phyloP scores from a whole-genome alignment of 2,888 invertebrate species.

The Tyria jacobaeae region DNA sequence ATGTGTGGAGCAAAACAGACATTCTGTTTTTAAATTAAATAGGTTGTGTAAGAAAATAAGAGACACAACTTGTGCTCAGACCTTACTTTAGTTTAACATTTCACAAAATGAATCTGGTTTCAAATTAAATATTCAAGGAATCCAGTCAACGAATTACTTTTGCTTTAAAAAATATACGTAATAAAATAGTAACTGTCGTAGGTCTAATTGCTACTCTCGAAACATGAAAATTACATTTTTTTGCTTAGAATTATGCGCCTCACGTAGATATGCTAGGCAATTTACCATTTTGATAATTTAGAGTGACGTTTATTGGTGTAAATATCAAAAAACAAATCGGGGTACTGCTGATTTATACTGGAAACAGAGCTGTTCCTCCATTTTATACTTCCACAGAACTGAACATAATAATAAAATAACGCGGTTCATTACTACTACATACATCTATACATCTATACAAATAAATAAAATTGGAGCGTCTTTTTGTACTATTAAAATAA shows the following conservation, averaged over 20 bases:
- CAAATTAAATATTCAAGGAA: constrained; percentile 10
- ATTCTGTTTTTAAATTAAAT: no score
- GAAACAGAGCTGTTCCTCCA: background rate
- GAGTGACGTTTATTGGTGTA: background rate
- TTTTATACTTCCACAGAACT: no score
- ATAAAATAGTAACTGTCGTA: background rate
- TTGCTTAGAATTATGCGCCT: constrained; percentile 18
- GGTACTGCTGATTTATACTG: no score
- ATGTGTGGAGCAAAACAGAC: background rate
- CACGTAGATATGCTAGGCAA: constrained; percentile 35
- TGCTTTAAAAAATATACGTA: background rate
- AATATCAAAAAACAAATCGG: no score
- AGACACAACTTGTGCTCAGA: constrained; percentile 4
- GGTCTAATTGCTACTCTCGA: background rate
- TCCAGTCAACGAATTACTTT: constrained; percentile 2
- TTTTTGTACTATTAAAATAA: no score
- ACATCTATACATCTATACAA: no score
- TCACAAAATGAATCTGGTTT: constrained; percentile 6
- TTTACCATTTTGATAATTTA: constrained; percentile 15
- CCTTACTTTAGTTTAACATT: background rate
- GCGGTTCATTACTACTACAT: no score
- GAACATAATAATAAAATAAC: no score
- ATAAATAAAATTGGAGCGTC: no score
- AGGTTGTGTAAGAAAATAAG: background rate
- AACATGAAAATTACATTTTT: background rate